Percentiles rank a stretch among this genome's conserved stretches.
phyloP scores from a whole-genome alignment of 2,113 vertebrate species.

The Riparia riparia region DNA sequence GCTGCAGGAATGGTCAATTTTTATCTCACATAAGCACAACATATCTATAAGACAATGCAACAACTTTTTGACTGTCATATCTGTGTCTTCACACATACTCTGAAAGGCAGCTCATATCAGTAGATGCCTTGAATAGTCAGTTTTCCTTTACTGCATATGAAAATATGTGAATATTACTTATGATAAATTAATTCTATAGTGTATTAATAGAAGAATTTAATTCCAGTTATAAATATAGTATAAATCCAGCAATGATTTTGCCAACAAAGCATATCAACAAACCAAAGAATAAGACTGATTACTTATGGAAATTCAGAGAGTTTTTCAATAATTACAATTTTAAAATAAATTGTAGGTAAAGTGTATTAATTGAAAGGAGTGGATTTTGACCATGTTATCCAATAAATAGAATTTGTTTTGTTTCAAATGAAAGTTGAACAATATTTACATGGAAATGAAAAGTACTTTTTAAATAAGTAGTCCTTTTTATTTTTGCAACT shows the following conservation, averaged over 20 bases:
- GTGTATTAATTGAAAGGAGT: not conserved
- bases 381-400: not conserved
- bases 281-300: not conserved
- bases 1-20: not conserved
- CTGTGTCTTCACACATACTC: not conserved
- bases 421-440: not conserved
- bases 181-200: not conserved
- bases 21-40: not conserved
- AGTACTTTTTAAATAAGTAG: not conserved
- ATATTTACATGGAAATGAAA: not conserved
- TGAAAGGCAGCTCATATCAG: not conserved
- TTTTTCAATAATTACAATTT: not conserved
- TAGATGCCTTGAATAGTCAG: not conserved
- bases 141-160: not conserved
- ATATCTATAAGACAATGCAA: not conserved
- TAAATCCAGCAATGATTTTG: not conserved
- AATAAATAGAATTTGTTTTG: not conserved
- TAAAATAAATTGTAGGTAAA: not conserved
- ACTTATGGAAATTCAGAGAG: not conserved
- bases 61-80: not conserved
- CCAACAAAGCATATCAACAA: not conserved
- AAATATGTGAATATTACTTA: not conserved
- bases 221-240: not conserved
- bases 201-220: not conserved
- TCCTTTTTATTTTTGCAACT: not conserved